Evolutionary conservation across 2,888 invertebrate genomes (phyloP), one percentile per base, ranked within the genome.

Genomic region (Acronicta leporina): DNA sequence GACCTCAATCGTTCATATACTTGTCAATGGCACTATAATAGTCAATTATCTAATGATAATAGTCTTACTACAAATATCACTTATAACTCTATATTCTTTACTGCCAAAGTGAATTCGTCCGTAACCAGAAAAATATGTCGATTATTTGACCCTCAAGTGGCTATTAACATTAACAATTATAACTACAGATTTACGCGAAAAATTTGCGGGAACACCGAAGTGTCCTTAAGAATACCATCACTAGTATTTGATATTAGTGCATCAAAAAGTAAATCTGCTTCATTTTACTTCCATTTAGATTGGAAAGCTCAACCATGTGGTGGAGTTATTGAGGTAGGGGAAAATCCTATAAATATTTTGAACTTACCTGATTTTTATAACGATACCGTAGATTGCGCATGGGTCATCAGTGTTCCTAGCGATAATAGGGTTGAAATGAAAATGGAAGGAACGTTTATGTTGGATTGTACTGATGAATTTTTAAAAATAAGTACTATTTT

Each of bases 341-440:
- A 88, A 64, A 84, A 83, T 14, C 58, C 81, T 16, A 48, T 73
- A 6, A 87, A 89, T 75, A 75, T 91, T 49, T 66, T 92, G 47
- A 75, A 88, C 41, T 44, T 96, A 62, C 95, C 95, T 0, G 79
- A 81, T 46, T 92, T 91, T 75, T 74, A 89, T 48, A 79, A 85
- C 0, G 89, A 90, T 11, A 86, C 93, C 0, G 78, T 96, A 13
- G 96, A 97, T 78, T 99, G 99, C 86, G 95, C 95, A 0, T 98
- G 98, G 98, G 80, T 94, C 20, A 79, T 97, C 0, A 84, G 89
- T 11, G 89, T 88, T 42, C 86, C 91, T 0, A 78, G 82, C 25
- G 90, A 87, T 27, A 86, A 81, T 54, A 88, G 87, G 68, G 68
- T 94, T 42, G 86, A 92, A 80, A 84, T 95, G 53, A 86, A 81